These are phyloP conservation scores for Micrastur ruficollis DNA, from an alignment of 2,797 vertebrate genomes.

Conservation along the genomic window DNA sequence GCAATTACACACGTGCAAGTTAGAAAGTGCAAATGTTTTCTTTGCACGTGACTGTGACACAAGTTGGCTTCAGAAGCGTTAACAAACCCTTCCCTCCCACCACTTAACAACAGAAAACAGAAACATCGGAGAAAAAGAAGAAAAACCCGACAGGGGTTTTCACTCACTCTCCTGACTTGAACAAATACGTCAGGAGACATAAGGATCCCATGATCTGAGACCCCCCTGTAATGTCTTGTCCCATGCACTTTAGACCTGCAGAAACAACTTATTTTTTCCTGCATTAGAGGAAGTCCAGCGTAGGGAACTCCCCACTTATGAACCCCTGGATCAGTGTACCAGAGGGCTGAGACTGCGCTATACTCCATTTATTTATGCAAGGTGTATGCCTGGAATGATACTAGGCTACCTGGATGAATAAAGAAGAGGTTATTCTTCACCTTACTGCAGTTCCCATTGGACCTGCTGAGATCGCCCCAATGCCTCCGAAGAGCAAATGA, in stretches of 20 bases:
- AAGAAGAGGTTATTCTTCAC: neutral
- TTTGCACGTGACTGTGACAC: accelerated
- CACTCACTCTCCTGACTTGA: neutral
- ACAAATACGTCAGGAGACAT: neutral
- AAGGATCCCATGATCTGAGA: neutral
- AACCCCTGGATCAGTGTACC: neutral
- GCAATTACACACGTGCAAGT: neutral
- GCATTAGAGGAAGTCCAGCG: neutral
- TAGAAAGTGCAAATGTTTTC: neutral
- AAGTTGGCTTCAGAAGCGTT: neutral
- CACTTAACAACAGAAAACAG: neutral
- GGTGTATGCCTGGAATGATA: neutral
- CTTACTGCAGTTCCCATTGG: neutral
- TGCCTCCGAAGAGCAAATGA: neutral
- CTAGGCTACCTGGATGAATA: neutral
- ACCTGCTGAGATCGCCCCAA: neutral
- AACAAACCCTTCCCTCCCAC: neutral
- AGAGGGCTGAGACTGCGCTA: neutral
- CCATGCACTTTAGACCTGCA: neutral
- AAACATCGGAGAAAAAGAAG: neutral
- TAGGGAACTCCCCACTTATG: neutral
- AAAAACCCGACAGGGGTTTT: neutral
- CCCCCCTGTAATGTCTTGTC: neutral
- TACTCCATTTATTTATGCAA: neutral
- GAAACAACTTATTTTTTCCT: neutral